Percentiles rank a stretch among this genome's conserved stretches.
These are phyloP conservation scores for Anisognathus igniventris DNA, from an alignment of 2,797 vertebrate species.

Conservation along the genomic window DNA sequence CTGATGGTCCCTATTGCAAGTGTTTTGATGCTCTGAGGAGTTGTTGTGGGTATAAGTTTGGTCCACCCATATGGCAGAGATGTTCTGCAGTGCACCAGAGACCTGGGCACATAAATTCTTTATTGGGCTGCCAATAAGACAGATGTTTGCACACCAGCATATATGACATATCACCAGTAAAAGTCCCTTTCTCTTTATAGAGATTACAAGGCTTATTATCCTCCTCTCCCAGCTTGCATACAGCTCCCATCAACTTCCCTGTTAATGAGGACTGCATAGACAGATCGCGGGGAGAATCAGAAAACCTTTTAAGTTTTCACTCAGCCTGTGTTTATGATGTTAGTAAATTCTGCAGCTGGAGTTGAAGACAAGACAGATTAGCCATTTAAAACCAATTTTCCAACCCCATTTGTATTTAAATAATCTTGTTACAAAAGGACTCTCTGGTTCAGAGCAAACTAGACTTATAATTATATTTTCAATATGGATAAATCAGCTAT, in stretches of 20 bases:
- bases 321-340: constrained; percentile 60
- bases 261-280: constrained; percentile 26
- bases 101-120: background rate
- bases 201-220: constrained; percentile 47
- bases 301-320: constrained; percentile 50
- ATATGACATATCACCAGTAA: background rate
- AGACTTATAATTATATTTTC: constrained; percentile 66
- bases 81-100: background rate
- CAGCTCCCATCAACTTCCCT: constrained; percentile 20
- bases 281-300: constrained; percentile 15
- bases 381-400: constrained; percentile 71
- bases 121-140: background rate
- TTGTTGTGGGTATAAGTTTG: background rate
- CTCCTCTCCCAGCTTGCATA: background rate
- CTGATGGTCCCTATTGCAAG: background rate
- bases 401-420: constrained; percentile 65
- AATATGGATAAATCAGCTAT: constrained; percentile 48
- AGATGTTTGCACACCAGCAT: background rate
- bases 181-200: constrained; percentile 20
- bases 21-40: background rate
- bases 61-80: background rate
- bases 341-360: constrained; percentile 62
- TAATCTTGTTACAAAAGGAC: constrained; percentile 64
- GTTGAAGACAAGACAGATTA: constrained; percentile 61
- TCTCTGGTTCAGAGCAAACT: constrained; percentile 42